Conservation (phyloP, 2,888 invertebrate genomes). For the Drosophila tripunctata region DNA sequence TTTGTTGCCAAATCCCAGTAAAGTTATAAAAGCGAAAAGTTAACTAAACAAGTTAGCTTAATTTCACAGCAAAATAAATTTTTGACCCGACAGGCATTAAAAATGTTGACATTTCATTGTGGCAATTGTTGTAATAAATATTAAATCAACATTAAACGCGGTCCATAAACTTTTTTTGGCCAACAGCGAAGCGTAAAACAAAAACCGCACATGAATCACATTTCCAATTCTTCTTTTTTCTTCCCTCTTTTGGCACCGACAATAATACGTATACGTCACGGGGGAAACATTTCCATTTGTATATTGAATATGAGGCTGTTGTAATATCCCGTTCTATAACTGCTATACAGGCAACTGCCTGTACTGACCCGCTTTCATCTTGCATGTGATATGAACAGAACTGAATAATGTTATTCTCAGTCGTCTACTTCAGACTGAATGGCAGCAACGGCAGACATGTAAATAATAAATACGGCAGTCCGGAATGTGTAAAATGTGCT, state of each 20-base stretch:
- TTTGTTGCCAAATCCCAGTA: conserved; percentile 23
- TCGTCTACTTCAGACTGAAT: conserved; percentile 1
- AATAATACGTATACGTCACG: conserved; percentile 41
- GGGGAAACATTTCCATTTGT: conserved; percentile 1
- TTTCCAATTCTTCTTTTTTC: conserved; percentile 27
- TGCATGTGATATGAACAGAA: neutral
- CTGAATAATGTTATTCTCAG: conserved; percentile 16
- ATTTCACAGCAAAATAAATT: conserved; percentile 39
- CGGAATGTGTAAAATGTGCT: conserved; percentile 19
- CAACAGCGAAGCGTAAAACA: conserved; percentile 34
- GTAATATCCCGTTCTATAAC: conserved; percentile 25
- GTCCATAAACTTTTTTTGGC: conserved; percentile 58
- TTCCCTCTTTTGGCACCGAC: conserved; percentile 24
- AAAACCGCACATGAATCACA: conserved; percentile 33
- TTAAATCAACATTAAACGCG: conserved; percentile 70
- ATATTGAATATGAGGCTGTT: neutral
- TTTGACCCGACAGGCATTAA: conserved; percentile 30
- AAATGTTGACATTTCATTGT: conserved; percentile 37
- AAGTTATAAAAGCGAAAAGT: conserved; percentile 32
- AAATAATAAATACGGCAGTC: conserved; percentile 28
- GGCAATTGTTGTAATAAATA: conserved; percentile 64
- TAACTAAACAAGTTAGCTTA: conserved; percentile 62
- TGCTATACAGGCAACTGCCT: neutral
- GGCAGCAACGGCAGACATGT: conserved; percentile 2
- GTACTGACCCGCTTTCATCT: neutral